Percentiles rank a stretch among this genome's conserved stretches.
phyloP scores from a whole-genome alignment of 2,113 vertebrate species.

The Danionella cerebrum region DNA sequence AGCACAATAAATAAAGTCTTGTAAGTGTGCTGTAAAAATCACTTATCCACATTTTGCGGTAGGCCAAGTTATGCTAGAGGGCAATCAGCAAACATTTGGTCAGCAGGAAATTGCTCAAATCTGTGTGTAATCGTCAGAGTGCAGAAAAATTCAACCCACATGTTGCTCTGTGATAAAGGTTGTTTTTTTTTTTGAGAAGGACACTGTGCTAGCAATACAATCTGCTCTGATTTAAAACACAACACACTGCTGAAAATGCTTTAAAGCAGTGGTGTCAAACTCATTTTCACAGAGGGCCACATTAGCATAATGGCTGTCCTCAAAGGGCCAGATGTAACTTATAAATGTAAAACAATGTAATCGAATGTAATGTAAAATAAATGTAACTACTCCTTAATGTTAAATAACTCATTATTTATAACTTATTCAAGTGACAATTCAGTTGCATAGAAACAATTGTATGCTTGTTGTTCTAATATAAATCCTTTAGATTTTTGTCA shows the following conservation, averaged over 20 bases:
- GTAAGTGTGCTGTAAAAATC: conserved; percentile 29
- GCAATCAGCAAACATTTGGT: conserved; percentile 22
- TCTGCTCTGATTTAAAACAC: background rate
- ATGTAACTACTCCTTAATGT: too few relatives aligned
- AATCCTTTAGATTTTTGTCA: too few relatives aligned
- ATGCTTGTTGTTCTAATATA: too few relatives aligned
- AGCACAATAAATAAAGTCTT: conserved; percentile 18
- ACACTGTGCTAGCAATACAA: background rate
- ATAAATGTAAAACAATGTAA: too few relatives aligned
- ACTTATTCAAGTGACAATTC: too few relatives aligned
- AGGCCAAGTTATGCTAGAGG: conserved; percentile 15
- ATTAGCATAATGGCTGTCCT: too few relatives aligned
- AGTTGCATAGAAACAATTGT: too few relatives aligned
- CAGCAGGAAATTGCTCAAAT: conserved; percentile 27
- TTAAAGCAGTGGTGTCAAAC: too few relatives aligned
- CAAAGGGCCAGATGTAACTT: too few relatives aligned
- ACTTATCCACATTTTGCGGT: conserved; percentile 20
- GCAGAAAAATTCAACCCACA: conserved; percentile 17
- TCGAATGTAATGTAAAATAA: too few relatives aligned
- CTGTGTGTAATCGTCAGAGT: conserved; percentile 30
- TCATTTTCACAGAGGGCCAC: too few relatives aligned
- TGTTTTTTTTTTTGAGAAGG: background rate
- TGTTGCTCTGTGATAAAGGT: background rate
- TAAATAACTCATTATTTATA: too few relatives aligned
- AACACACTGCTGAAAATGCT: background rate